Base-by-base conservation (phyloP, 2,797 vertebrate species). In the Malurus splendens region DNA sequence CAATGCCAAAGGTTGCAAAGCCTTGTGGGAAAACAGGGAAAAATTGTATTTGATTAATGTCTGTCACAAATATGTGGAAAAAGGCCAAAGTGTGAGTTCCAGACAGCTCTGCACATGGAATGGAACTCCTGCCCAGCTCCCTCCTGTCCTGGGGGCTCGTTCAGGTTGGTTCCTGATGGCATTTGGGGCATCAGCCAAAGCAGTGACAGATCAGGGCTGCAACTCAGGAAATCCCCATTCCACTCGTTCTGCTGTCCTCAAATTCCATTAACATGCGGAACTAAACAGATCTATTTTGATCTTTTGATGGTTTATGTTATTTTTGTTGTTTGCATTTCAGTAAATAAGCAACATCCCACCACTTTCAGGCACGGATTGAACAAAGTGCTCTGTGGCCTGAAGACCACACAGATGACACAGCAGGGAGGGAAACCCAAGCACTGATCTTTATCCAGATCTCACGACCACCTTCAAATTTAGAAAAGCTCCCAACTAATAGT, bases 301-400 rank as follows among this genome's bases (percentile, higher is more conserved):
- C 51, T 65, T 92, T 47, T 23, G 30, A 51, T 38, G 0, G 1
- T 51, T 79, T 57, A 27, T 30, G 24, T 6, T 15, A 32, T 66
- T 67, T 64, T 39, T 85, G 54, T 72, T 51, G 25, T 82, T 89
- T 87, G 41, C 32, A 32, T 67, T 87, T 50, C 54, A 32, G 57
- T 45, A 91, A 90, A 94, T 19, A 83, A 92, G 71, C n/a, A 83
- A 25, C 55, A 61, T 47, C 47, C 55, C 62, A 30, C 18, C 55
- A 83, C 54, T 86, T 54, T 54, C 25, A 81, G 66, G 57, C 74
- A 71, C 0, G 0, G 61, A 55, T 3, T 41, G 82, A 67, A 52
- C 48, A 81, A 84, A 89, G 19, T 6, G 1, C 45, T 56, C 73
- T 48, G 30, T 44, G 55, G 55, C 39, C 77, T 48, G 57, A 42